These are phyloP conservation scores for Parnassius mnemosyne DNA, from an alignment of 2,888 invertebrate species.

Conservation along the genomic window DNA sequence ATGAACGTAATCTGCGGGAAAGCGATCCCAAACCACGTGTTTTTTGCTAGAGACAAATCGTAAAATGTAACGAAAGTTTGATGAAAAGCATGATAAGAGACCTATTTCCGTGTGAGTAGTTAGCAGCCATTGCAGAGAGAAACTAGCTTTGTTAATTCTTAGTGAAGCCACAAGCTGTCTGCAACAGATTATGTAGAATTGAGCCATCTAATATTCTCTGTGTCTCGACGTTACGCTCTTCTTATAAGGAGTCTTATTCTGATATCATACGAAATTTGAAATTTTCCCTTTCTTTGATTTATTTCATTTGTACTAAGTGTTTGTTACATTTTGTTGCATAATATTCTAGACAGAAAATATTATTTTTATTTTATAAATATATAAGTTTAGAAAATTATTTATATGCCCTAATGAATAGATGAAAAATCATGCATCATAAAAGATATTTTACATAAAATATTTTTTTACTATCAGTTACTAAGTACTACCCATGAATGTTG, in stretches of 20 bases:
- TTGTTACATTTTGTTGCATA: too few species aligned
- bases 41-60: background rate
- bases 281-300: background rate
- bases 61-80: constrained; percentile 12
- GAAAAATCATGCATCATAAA: too few species aligned
- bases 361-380: too few species aligned
- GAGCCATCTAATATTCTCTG: constrained; percentile 74
- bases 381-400: too few species aligned
- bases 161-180: constrained; percentile 30
- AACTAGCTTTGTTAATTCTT: constrained; percentile 40
- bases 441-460: too few species aligned
- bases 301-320: too few species aligned
- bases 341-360: too few species aligned
- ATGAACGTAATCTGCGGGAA: background rate
- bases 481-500: too few species aligned
- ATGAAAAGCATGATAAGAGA: constrained; percentile 22
- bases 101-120: constrained; percentile 12
- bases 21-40: background rate
- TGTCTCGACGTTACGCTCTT: constrained; percentile 43
- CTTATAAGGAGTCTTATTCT: constrained; percentile 23
- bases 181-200: constrained; percentile 60
- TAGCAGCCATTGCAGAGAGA: constrained; percentile 16
- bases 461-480: too few species aligned
- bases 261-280: background rate
- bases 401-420: too few species aligned